phyloP scores from a whole-genome alignment of 1,140 invertebrate species.

The Gerris buenoi region DNA sequence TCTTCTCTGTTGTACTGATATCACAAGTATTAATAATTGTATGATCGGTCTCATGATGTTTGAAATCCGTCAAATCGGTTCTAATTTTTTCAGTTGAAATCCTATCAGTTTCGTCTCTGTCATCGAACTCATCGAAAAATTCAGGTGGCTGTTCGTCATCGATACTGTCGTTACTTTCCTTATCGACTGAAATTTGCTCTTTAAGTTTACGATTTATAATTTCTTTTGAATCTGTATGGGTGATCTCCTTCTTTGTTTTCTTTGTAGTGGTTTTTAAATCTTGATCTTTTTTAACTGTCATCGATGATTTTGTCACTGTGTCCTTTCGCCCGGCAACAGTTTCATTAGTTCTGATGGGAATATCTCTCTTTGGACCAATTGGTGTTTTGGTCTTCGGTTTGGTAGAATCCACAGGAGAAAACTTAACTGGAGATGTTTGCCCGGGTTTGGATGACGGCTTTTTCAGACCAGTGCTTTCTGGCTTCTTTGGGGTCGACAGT shows the following conservation, averaged over 20 bases:
- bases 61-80: neutral
- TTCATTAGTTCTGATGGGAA: slow-evolving; percentile 29
- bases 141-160: slow-evolving; percentile 24
- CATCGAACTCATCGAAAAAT: slow-evolving; percentile 22
- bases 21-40: neutral
- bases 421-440: slow-evolving; percentile 3
- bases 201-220: neutral
- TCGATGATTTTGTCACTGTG: slow-evolving; percentile 9
- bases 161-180: slow-evolving; percentile 15
- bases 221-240: neutral
- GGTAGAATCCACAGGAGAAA: neutral
- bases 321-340: too few relatives aligned
- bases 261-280: slow-evolving; percentile 5
- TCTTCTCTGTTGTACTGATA: neutral
- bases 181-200: slow-evolving; percentile 4
- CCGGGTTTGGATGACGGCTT: neutral
- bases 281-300: slow-evolving; percentile 3
- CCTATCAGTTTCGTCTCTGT: slow-evolving; percentile 11
- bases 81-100: neutral
- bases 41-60: neutral
- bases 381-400: neutral
- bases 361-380: slow-evolving; percentile 5
- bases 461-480: neutral
- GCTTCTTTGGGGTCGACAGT: neutral
- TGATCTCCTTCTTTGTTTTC: slow-evolving; percentile 3